phyloP scores from a whole-genome alignment of 1,140 invertebrate species.

The Lordiphosa collinella region DNA sequence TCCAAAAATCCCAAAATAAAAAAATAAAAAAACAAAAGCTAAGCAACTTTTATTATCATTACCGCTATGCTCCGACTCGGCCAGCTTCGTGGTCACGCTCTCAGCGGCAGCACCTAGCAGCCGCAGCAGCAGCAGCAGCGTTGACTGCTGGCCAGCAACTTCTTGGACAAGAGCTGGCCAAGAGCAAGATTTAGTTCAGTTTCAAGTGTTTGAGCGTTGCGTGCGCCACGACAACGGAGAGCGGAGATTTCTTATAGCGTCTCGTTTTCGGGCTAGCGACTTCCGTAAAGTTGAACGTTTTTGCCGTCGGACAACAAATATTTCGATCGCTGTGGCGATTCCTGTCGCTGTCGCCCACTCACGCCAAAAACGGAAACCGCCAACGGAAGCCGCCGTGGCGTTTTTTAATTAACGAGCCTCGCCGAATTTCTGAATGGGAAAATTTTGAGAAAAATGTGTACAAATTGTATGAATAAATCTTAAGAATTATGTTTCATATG shows the following conservation, averaged over 20 bases:
- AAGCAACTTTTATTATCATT: conserved; percentile 70
- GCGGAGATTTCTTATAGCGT: conserved; percentile 47
- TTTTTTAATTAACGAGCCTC: conserved; percentile 67
- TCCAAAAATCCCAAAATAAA: conserved; percentile 11
- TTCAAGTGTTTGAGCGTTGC: conserved; percentile 79
- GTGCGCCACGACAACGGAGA: conserved; percentile 70
- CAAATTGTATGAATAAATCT: conserved; percentile 58
- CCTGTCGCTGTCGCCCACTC: conserved; percentile 60
- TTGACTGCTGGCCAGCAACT: conserved; percentile 74
- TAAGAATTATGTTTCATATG: conserved; percentile 68
- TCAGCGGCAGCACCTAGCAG: conserved; percentile 32
- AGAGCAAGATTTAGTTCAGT: conserved; percentile 79
- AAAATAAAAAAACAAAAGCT: conserved; percentile 27
- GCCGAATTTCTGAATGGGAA: conserved; percentile 47
- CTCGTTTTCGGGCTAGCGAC: conserved; percentile 29
- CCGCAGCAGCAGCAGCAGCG: conserved; percentile 17
- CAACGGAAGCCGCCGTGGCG: conserved; percentile 60
- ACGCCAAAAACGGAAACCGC: conserved; percentile 46
- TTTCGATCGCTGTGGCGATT: conserved; percentile 50
- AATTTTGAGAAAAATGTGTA: conserved; percentile 52
- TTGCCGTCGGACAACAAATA: conserved; percentile 39
- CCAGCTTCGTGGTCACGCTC: conserved; percentile 67
- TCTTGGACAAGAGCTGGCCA: conserved; percentile 76
- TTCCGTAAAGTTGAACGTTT: conserved; percentile 47
- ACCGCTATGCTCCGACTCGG: conserved; percentile 55